These are phyloP conservation scores for Pristionchus mayeri DNA, from an alignment of 2,888 invertebrate genomes.

Conservation along the genomic window DNA sequence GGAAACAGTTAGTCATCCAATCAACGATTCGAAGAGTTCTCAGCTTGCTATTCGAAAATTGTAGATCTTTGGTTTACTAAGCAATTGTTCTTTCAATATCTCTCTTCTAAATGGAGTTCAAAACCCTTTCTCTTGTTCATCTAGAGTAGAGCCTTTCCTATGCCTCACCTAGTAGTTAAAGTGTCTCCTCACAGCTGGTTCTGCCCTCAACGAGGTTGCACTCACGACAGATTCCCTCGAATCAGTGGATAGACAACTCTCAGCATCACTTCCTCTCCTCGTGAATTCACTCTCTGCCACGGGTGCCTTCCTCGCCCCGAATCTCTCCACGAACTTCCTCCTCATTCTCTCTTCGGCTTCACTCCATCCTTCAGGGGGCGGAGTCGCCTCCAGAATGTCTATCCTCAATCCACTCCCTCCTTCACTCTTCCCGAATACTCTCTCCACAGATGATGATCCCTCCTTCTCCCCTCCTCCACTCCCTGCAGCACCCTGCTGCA, in stretches of 20 bases:
- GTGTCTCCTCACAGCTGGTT: slow-evolving; percentile 66
- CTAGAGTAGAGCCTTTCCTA: too few relatives aligned
- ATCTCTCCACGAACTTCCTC: slow-evolving; percentile 62
- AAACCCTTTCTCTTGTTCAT: too few relatives aligned
- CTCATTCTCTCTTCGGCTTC: slow-evolving; percentile 63
- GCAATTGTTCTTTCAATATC: too few relatives aligned
- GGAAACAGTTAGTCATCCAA: slow-evolving; percentile 7
- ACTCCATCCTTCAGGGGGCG: slow-evolving; percentile 41
- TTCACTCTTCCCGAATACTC: slow-evolving; percentile 32
- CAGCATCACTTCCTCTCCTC: slow-evolving; percentile 55
- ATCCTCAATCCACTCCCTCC: neutral
- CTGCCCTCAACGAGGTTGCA: slow-evolving; percentile 68
- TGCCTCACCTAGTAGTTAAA: slow-evolving; percentile 66
- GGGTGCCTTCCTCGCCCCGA: slow-evolving; percentile 64
- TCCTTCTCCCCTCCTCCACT: neutral
- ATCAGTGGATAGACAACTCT: slow-evolving; percentile 62
- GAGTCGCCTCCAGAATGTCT: slow-evolving; percentile 25
- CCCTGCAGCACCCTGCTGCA: slow-evolving; percentile 2
- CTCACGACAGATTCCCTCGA: slow-evolving; percentile 69
- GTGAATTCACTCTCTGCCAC: slow-evolving; percentile 63
- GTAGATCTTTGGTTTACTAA: neutral
- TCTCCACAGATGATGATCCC: neutral
- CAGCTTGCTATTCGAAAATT: neutral
- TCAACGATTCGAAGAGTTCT: too few relatives aligned
- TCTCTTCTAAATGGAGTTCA: too few relatives aligned